A percentile compares a stretch with the other conserved stretches of the same genome.
Evolutionary conservation across 2,888 invertebrate species (phyloP).

Genomic region (Drosophila neotestacea): DNA sequence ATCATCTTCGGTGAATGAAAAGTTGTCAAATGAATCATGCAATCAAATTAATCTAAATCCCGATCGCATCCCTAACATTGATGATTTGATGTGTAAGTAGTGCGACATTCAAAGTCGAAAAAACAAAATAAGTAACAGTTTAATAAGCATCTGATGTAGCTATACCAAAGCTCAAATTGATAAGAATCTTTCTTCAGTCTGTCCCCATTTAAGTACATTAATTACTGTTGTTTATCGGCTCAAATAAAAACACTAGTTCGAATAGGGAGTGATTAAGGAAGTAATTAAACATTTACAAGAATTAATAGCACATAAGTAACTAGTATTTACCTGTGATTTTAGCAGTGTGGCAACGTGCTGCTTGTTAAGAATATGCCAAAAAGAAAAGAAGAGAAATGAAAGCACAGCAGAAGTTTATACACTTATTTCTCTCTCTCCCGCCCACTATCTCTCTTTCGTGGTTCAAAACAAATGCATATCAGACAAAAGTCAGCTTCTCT

Average conservation of each 20-base stretch:
- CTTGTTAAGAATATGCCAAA: slow-evolving; percentile 12
- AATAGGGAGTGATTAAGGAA: background rate
- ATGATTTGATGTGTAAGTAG: slow-evolving; percentile 78
- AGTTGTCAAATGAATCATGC: slow-evolving; percentile 26
- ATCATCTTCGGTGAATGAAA: slow-evolving; percentile 9
- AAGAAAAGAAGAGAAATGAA: slow-evolving; percentile 37
- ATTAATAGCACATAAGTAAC: background rate
- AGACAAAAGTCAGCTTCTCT: slow-evolving; percentile 9
- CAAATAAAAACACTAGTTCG: background rate
- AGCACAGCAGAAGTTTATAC: slow-evolving; percentile 18
- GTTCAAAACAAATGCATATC: background rate
- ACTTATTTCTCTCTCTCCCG: background rate
- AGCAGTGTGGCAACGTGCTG: slow-evolving; percentile 44
- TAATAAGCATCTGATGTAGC: slow-evolving; percentile 35
- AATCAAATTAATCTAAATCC: slow-evolving; percentile 21
- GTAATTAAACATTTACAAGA: background rate
- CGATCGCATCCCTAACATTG: slow-evolving; percentile 47
- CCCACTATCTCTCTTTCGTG: slow-evolving; percentile 8
- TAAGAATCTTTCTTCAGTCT: slow-evolving; percentile 26
- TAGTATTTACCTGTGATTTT: slow-evolving; percentile 4
- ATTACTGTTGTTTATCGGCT: background rate
- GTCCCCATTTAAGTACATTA: background rate
- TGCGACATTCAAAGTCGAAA: slow-evolving; percentile 48
- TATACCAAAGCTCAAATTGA: slow-evolving; percentile 48
- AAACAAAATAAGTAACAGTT: background rate